Evolutionary conservation across 2,797 vertebrate genomes (phyloP), one percentile per base, ranked within the genome.

Genomic region (Gallinago stenura): DNA sequence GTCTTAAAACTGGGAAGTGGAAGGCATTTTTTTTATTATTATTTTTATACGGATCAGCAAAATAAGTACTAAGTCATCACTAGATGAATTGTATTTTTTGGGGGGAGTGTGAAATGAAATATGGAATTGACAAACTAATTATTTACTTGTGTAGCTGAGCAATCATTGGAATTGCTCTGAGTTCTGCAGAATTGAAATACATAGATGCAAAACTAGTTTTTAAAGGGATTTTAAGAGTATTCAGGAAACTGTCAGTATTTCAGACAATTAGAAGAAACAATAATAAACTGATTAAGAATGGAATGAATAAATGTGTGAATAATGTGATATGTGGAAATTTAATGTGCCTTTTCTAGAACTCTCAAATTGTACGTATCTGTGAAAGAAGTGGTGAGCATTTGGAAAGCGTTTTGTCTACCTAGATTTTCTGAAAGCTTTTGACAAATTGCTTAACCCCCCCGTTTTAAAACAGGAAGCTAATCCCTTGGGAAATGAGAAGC

Each of bases 231-330:
- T 20, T 30, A 50, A 61, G 69, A 45, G 39, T 51, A 66, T 72
- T 72, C 37, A 53, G 26, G 22, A 72, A 85, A 33, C 48, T 62
- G 22, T 51, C n/a, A 61, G 48, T 41, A 7, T 81, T 89, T 81
- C 80, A 77, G 54, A 33, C 43, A 57, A n/a, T 62, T 71, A 84
- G 28, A 88, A 94, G 84, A 81, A 80, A 71, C 48, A 54, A 26
- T 62, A 75, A 69, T 69, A 69, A 60, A 54, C 37, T 65, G 73
- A 45, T 65, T 24, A 35, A 71, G 21, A 87, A 39, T 33, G 10
- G 39, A 91, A 70, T 75, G 28, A 84, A 39, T 58, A 62, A 70
- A 30, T 51, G 19, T 58, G 22, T 53, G 37, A 68, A 15, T 46
- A 39, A 39, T 45, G 37, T 37, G 35, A 33, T 76, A 15, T 11